Evolutionary conservation across 2,113 vertebrate genomes (phyloP).

Genomic region (Eptesicus fuscus): DNA sequence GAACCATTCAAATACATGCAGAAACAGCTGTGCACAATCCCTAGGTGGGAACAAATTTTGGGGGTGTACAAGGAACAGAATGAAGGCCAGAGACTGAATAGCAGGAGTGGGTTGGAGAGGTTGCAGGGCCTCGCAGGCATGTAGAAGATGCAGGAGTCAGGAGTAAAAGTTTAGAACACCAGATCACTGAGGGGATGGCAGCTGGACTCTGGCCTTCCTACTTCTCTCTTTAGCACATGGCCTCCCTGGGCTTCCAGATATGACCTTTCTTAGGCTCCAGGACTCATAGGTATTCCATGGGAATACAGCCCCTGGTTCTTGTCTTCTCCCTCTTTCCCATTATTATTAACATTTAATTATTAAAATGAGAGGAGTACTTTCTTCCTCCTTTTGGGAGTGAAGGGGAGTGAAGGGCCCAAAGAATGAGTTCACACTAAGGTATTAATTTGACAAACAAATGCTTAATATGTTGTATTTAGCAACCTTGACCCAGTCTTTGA

Average conservation of each 20-base stretch:
- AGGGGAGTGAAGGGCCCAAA: neutral
- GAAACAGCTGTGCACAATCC: no score
- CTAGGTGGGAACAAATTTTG: neutral
- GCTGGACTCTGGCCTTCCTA: neutral
- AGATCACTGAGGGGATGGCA: no score
- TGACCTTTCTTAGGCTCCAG: neutral
- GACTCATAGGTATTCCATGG: neutral
- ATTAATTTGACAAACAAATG: neutral
- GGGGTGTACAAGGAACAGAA: neutral
- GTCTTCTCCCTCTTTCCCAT: neutral
- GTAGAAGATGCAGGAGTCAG: neutral
- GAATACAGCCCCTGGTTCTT: neutral
- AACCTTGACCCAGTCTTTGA: neutral
- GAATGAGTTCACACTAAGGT: neutral
- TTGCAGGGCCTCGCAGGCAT: neutral
- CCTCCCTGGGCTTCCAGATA: neutral
- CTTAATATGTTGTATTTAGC: neutral
- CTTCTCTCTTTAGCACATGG: neutral
- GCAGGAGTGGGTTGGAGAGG: neutral
- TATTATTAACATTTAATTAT: neutral
- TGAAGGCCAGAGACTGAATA: neutral
- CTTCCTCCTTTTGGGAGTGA: neutral
- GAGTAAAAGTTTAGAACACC: neutral
- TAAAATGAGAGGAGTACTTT: neutral
- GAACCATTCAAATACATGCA: neutral